These are phyloP conservation scores for Geotrypetes seraphini DNA, from an alignment of 2,797 vertebrate genomes.

Conservation along the genomic window DNA sequence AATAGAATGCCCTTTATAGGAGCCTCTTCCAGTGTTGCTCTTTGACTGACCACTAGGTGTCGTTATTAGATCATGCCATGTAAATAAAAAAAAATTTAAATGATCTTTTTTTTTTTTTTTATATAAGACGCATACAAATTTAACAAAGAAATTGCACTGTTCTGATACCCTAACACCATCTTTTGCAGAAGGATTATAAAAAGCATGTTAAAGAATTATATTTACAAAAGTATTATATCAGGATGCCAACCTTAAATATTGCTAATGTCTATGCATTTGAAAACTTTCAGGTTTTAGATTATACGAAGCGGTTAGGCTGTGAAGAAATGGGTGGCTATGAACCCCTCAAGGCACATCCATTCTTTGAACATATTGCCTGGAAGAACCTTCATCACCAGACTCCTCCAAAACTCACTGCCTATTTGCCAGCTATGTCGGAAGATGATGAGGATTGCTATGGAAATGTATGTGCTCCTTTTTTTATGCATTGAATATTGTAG, in stretches of 20 bases:
- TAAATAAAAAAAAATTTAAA: too few species aligned
- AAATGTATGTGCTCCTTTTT: slow-evolving; percentile 64
- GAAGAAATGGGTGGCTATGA: slow-evolving; percentile 89
- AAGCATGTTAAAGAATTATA: not conserved
- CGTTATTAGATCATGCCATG: too few species aligned
- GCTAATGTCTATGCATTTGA: not conserved
- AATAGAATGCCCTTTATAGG: too few species aligned
- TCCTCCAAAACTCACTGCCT: slow-evolving; percentile 91
- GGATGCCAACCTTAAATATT: too few species aligned
- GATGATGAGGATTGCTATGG: slow-evolving; percentile 98
- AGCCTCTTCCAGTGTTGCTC: too few species aligned
- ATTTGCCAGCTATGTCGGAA: slow-evolving; percentile 95
- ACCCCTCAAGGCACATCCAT: slow-evolving; percentile 82
- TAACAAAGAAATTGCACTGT: too few species aligned
- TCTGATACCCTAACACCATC: not conserved
- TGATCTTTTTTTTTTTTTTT: too few species aligned
- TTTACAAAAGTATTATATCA: not conserved
- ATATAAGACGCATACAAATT: too few species aligned
- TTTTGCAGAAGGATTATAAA: not conserved
- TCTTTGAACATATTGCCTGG: slow-evolving; percentile 89
- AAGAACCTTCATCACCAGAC: slow-evolving; percentile 83
- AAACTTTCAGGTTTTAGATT: slow-evolving; percentile 74
- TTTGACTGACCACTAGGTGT: too few species aligned
- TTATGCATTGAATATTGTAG: too few species aligned
- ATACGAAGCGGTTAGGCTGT: slow-evolving; percentile 86